Evolutionary conservation across 1,140 invertebrate species (phyloP).

Genomic region (Lepidotrigona ventralis): DNA sequence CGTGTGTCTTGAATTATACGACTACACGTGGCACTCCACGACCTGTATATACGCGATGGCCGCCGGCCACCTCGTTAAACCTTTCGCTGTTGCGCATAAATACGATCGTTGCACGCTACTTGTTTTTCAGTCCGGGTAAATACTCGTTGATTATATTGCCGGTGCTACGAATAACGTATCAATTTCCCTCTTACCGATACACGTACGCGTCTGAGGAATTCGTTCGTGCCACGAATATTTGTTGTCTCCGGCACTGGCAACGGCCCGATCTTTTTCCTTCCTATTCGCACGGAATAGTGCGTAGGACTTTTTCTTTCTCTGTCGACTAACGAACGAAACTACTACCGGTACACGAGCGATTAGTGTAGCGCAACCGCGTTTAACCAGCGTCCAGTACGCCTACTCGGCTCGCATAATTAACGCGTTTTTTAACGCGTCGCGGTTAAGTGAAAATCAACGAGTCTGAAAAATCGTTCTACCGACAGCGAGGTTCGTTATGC

Average conservation of each 20-base stretch:
- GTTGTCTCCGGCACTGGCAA: not conserved
- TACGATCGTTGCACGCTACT: conserved; percentile 42
- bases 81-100: conserved; percentile 55
- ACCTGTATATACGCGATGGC: conserved; percentile 28
- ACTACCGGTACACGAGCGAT: conserved; percentile 29
- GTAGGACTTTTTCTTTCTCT: not conserved
- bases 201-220: conserved; percentile 4
- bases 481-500: not conserved
- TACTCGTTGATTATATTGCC: conserved; percentile 60
- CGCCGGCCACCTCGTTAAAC: conserved; percentile 57
- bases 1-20: conserved; percentile 36
- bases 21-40: conserved; percentile 5
- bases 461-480: not conserved
- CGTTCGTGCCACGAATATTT: not conserved
- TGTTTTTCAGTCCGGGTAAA: conserved; percentile 53
- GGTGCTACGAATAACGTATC: conserved; percentile 53
- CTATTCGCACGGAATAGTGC: too few relatives aligned
- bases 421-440: not conserved
- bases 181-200: conserved; percentile 37
- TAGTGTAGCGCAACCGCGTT: conserved; percentile 25
- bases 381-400: conserved; percentile 29
- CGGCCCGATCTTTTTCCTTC: not conserved
- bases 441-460: conserved; percentile 24
- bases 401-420: conserved; percentile 27
- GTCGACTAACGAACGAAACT: conserved; percentile 22